Conservation (phyloP, 2,888 invertebrate genomes). For the Dynastes hyllus region DNA sequence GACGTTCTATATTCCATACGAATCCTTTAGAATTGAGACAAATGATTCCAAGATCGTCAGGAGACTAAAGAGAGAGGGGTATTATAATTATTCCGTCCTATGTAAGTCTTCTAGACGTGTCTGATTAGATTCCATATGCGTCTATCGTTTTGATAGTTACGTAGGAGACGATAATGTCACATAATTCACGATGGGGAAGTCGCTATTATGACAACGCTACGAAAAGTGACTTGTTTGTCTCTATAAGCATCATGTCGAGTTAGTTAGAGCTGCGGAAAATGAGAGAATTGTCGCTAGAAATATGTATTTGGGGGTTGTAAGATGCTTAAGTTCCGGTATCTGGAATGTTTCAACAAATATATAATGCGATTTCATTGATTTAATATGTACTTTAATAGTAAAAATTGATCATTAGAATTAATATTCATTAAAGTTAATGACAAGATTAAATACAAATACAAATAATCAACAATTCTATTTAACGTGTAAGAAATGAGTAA, state of each 20-base stretch:
- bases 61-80: neutral
- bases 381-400: too few species aligned
- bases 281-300: neutral
- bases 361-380: too few species aligned
- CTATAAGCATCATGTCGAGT: neutral
- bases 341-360: too few species aligned
- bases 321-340: too few species aligned
- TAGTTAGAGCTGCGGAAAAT: neutral
- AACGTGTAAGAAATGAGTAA: too few species aligned
- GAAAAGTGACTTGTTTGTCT: constrained; percentile 10
- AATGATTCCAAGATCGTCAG: neutral
- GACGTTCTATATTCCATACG: neutral
- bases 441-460: too few species aligned
- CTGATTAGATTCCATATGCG: neutral
- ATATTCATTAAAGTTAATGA: too few species aligned
- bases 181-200: neutral
- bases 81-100: neutral
- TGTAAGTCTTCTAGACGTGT: neutral
- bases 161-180: constrained; percentile 3
- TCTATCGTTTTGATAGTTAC: neutral
- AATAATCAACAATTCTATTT: too few species aligned
- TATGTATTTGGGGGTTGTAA: too few species aligned
- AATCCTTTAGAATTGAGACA: constrained; percentile 1
- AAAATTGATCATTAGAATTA: too few species aligned
- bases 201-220: neutral